Percentiles rank a stretch among this genome's conserved stretches.
Conservation (phyloP, 1,140 invertebrate genomes). For the Mamestra configurata region DNA sequence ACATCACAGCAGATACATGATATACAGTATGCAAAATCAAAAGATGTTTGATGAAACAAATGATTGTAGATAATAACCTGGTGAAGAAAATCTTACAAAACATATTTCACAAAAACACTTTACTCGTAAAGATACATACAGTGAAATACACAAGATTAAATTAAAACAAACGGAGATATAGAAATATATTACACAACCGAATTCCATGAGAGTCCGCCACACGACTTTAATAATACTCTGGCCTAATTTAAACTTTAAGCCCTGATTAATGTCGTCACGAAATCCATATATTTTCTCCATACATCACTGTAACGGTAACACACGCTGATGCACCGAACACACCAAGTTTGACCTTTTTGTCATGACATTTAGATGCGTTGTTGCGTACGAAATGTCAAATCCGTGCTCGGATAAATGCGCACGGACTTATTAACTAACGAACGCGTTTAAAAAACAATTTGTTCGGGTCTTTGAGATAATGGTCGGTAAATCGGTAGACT, state of each 20-base stretch:
- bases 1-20: neutral
- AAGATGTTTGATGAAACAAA: neutral
- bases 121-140: neutral
- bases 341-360: constrained; percentile 69
- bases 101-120: neutral
- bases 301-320: constrained; percentile 48
- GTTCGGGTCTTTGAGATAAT: constrained; percentile 16
- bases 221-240: constrained; percentile 34
- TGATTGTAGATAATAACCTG: neutral
- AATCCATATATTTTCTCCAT: constrained; percentile 44
- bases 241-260: constrained; percentile 35
- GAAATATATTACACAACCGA: constrained; percentile 20
- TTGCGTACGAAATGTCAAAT: constrained; percentile 82
- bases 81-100: neutral
- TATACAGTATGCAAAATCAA: neutral
- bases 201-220: constrained; percentile 17
- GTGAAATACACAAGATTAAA: neutral
- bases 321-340: constrained; percentile 54
- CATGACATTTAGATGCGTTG: constrained; percentile 76
- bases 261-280: constrained; percentile 50
- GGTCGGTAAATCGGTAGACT: neutral
- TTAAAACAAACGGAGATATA: constrained; percentile 7
- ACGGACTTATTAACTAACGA: constrained; percentile 59
- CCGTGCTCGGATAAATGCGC: constrained; percentile 73
- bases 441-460: constrained; percentile 37